These are phyloP conservation scores for Myripristis jacobus DNA, from an alignment of 2,797 vertebrate species.

Conservation along the genomic window DNA sequence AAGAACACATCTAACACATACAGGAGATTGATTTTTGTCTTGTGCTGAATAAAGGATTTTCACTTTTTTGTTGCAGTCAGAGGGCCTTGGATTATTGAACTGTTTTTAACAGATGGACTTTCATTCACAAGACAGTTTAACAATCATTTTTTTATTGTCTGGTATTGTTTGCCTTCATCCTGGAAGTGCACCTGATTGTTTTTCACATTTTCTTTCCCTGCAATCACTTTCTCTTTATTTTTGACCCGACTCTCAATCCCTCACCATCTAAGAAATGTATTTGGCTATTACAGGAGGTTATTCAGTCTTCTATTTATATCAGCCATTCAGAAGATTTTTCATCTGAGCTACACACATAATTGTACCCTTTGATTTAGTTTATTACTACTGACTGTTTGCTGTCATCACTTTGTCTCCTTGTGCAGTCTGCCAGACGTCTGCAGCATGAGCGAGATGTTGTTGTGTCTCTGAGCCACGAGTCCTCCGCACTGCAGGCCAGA, in stretches of 20 bases:
- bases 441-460: conserved; percentile 97
- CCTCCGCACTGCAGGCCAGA: conserved; percentile 86
- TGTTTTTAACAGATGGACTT: too few relatives aligned
- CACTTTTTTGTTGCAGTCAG: too few relatives aligned
- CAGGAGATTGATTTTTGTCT: too few relatives aligned
- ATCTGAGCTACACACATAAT: neutral
- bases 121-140: too few relatives aligned
- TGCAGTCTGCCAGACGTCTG: conserved; percentile 90
- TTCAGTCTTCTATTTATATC: neutral
- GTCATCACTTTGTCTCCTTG: neutral
- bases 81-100: too few relatives aligned
- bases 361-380: neutral
- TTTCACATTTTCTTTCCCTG: too few relatives aligned
- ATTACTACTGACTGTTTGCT: conserved; percentile 47
- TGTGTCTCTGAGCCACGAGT: conserved; percentile 92
- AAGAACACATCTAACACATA: neutral
- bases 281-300: neutral
- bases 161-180: too few relatives aligned
- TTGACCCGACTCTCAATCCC: too few relatives aligned
- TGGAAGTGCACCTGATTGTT: too few relatives aligned
- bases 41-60: too few relatives aligned
- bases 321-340: neutral
- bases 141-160: too few relatives aligned
- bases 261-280: neutral
- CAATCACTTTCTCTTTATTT: too few relatives aligned